Conservation (phyloP, 2,888 invertebrate genomes). For the Hydriomena furcata region DNA sequence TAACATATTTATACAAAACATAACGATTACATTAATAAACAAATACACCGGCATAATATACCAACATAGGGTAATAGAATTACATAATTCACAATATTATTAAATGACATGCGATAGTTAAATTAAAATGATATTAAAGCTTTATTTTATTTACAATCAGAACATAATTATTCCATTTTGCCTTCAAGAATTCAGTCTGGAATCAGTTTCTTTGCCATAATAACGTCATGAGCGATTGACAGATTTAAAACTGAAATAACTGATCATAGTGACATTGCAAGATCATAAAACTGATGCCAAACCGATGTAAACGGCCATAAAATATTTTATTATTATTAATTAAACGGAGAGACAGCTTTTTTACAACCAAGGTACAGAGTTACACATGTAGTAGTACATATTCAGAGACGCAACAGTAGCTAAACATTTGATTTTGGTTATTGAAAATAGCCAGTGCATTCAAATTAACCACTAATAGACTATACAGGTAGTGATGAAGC, state of each 20-base stretch:
- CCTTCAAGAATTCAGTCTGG: not conserved
- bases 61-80: conserved; percentile 13
- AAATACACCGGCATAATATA: conserved; percentile 13
- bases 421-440: conserved; percentile 5
- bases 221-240: not conserved
- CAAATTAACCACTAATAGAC: conserved; percentile 44
- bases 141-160: conserved; percentile 26
- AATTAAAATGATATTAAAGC: conserved; percentile 28
- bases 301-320: not conserved
- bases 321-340: not conserved
- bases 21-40: conserved; percentile 17
- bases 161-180: conserved; percentile 1
- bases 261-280: not conserved
- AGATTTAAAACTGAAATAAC: not conserved
- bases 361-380: conserved; percentile 9
- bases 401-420: conserved; percentile 6
- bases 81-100: conserved; percentile 6
- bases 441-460: conserved; percentile 25
- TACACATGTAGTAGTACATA: conserved; percentile 13
- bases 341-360: conserved; percentile 7
- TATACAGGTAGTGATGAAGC: conserved; percentile 52
- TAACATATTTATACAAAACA: conserved; percentile 22
- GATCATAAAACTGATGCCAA: conserved; percentile 4
- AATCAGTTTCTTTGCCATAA: not conserved
- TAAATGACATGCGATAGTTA: conserved; percentile 20